Base-by-base conservation (phyloP, 1,140 invertebrate species). In the Ooceraea biroi region DNA sequence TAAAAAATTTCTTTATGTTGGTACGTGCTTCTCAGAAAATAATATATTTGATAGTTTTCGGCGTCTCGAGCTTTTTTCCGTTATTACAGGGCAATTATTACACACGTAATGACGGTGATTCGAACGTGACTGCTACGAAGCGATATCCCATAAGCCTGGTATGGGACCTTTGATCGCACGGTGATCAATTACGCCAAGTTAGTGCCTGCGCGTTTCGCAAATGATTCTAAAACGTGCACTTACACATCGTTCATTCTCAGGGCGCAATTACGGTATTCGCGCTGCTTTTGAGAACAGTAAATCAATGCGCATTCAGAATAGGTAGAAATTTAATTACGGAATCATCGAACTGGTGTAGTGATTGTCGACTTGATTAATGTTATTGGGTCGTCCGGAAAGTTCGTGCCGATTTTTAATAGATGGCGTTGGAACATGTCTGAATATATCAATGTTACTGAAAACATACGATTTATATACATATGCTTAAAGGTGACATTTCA, bases 311-410 rank as follows among this genome's bases (percentile, higher is more conserved):
- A 77, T 48, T 76, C 27, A 44, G 14, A 66, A 66, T 76, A 41
- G 60, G 17, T 77, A 52, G 73, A 77, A 77, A 52, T 77, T 65
- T 65, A 77, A 77, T 77, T 77, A 76, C n/a, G 41, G 19, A 76
- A 76, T 50, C 30, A 65, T 52, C 63, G 73, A 63, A 50, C 46
- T 50, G 36, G 58, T 36, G 12, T 77, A 52, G 50, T 77, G 50
- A 77, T 77, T 66, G 19, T 11, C 30, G 46, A 12, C 19, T 65
- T 65, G 60, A 77, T 77, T 77, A 65, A 77, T 65, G 63, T 65
- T 65, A n/a, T n/a, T n/a, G n/a, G n/a, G n/a, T n/a, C n/a, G n/a
- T n/a, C n/a, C n/a, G n/a, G n/a, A n/a, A n/a, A n/a, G n/a, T n/a
- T n/a, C n/a, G n/a, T n/a, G n/a, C n/a, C n/a, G n/a, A n/a, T n/a